Evolutionary conservation across 2,797 vertebrate species (phyloP), one percentile per base, ranked within the genome.

Genomic region (Sitta carolinensis): DNA sequence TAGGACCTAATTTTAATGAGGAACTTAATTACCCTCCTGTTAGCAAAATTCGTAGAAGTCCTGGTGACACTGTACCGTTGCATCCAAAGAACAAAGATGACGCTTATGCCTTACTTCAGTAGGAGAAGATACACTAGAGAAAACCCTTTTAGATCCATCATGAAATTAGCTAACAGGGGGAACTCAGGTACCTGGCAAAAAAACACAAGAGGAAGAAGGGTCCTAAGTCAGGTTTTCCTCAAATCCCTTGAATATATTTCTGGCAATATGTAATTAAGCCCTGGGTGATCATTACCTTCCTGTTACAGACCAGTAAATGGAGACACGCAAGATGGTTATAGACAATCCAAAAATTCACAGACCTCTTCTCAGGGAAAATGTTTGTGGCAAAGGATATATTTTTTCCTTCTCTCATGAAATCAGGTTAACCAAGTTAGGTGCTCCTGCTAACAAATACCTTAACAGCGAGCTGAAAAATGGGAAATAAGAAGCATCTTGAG

Each of bases 361-460:
- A 16, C n/a, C 47, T 50, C 42, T 84, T 82, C 54, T 74, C 58
- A 69, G 38, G 34, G 25, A 77, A 76, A 50, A 38, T 40, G 50
- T 83, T 87, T 59, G 40, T 89, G 32, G 29, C 42, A 85, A 66
- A 86, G 80, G 54, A 66, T 72, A 6, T 57, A 15, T 69, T 66
- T 54, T 92, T 92, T 89, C 21, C 30, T 81, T 78, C 69, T 85
- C 6, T 85, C 27, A 18, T 58, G 89, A 87, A 93, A 89, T 64
- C 47, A 85, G 40, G 25, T 75, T 73, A 92, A 75, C 14, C n/a
- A 73, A 92, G 84, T 51, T 32, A 86, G 85, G 50, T 5, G 10
- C 11, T 84, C 61, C 47, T 76, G 27, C 75, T 92, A 81, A 87
- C 36, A 92, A 84, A 83, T 59, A 58, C 23, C 63, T 84, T 77